These are phyloP conservation scores for Aphaenogaster rudis DNA, from an alignment of 1,140 invertebrate genomes.

Conservation along the genomic window DNA sequence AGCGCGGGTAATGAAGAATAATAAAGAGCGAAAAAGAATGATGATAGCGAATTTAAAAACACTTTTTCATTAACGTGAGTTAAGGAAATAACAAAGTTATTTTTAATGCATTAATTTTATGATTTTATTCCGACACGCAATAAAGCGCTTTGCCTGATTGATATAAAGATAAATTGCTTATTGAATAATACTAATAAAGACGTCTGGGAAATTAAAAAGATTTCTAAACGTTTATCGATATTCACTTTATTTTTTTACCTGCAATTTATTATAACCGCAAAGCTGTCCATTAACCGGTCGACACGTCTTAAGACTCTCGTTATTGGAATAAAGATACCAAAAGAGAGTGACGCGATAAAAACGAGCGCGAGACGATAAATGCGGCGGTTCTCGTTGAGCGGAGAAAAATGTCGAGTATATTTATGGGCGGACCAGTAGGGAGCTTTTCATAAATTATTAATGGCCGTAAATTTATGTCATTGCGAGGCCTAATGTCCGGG, in stretches of 20 bases:
- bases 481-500: conserved; percentile 51
- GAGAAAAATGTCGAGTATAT: conserved; percentile 57
- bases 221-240: conserved; percentile 1
- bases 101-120: neutral
- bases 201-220: neutral
- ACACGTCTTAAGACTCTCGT: conserved; percentile 31
- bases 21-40: neutral
- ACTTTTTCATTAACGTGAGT: neutral
- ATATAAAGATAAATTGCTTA: conserved; percentile 12
- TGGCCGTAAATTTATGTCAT: conserved; percentile 54
- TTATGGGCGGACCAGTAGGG: conserved; percentile 33
- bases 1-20: neutral
- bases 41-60: neutral
- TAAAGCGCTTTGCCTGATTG: neutral
- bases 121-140: neutral
- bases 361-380: conserved; percentile 27
- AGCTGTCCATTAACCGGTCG: neutral
- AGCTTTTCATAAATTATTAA: conserved; percentile 62
- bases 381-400: conserved; percentile 36
- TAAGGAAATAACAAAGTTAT: neutral
- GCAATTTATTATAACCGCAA: conserved; percentile 16
- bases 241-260: neutral
- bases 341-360: conserved; percentile 35
- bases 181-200: neutral
- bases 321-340: conserved; percentile 32